A percentile compares a stretch with the other conserved stretches of the same genome.
These are phyloP conservation scores for Balaeniceps rex DNA, from an alignment of 2,113 vertebrate species.

Conservation along the genomic window DNA sequence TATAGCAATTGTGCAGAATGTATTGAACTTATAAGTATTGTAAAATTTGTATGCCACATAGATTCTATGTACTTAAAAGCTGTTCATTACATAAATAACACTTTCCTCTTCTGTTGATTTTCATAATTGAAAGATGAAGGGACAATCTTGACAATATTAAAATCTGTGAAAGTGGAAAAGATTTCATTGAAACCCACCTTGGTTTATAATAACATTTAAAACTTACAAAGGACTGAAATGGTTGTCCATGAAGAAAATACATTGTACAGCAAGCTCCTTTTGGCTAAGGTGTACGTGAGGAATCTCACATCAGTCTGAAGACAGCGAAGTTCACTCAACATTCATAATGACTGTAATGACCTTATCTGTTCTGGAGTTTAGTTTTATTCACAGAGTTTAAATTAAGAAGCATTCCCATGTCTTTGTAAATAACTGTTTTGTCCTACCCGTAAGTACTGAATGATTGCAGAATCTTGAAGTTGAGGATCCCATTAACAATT, in stretches of 20 bases:
- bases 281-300: not conserved
- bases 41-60: not conserved
- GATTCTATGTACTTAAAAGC: not conserved
- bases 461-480: not conserved
- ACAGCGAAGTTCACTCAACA: not conserved
- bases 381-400: not conserved
- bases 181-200: not conserved
- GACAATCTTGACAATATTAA: not conserved
- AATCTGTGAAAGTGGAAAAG: not conserved
- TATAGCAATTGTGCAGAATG: not conserved
- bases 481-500: not conserved
- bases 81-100: not conserved
- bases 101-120: not conserved
- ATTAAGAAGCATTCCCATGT: not conserved
- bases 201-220: not conserved
- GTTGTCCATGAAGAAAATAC: not conserved
- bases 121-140: not conserved
- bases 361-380: not conserved
- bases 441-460: not conserved
- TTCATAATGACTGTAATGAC: not conserved
- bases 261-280: not conserved
- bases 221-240: not conserved
- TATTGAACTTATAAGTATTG: not conserved
- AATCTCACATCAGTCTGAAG: not conserved
- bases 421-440: not conserved